A percentile compares a stretch with the other conserved stretches of the same genome.
Evolutionary conservation across 2,113 vertebrate genomes (phyloP).

Genomic region (Phrynosoma platyrhinos): DNA sequence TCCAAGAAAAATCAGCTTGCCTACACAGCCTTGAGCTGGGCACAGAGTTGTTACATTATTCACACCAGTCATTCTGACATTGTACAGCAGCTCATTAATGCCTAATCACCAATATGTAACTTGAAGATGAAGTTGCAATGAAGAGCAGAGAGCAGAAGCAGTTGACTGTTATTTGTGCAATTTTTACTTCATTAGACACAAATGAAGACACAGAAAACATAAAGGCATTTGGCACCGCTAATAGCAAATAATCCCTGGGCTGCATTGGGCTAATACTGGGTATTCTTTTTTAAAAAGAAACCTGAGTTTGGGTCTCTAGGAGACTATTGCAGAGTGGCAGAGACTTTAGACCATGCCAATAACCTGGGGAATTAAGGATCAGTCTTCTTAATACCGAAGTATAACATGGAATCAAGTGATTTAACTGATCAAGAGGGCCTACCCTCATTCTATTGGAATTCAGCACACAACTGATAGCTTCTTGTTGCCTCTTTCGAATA

Average conservation of each 20-base stretch:
- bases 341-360: not conserved
- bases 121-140: too few species aligned
- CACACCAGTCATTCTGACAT: too few species aligned
- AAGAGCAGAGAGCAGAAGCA: too few species aligned
- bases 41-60: too few species aligned
- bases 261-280: not conserved
- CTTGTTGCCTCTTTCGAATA: slow-evolving; percentile 15
- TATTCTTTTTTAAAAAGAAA: not conserved
- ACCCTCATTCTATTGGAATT: too few species aligned
- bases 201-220: too few species aligned
- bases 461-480: not conserved
- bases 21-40: too few species aligned
- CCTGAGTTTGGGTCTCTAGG: not conserved
- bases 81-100: too few species aligned
- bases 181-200: too few species aligned
- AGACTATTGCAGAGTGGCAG: not conserved
- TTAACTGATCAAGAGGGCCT: not conserved
- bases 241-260: not conserved
- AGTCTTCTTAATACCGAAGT: not conserved
- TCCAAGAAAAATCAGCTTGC: too few species aligned
- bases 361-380: not conserved
- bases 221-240: not conserved
- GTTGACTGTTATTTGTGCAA: too few species aligned
- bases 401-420: not conserved
- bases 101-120: too few species aligned